Percentiles rank a stretch among this genome's conserved stretches.
These are phyloP conservation scores for Nannobrachium achirus DNA, from an alignment of 2,113 vertebrate species.

Conservation along the genomic window DNA sequence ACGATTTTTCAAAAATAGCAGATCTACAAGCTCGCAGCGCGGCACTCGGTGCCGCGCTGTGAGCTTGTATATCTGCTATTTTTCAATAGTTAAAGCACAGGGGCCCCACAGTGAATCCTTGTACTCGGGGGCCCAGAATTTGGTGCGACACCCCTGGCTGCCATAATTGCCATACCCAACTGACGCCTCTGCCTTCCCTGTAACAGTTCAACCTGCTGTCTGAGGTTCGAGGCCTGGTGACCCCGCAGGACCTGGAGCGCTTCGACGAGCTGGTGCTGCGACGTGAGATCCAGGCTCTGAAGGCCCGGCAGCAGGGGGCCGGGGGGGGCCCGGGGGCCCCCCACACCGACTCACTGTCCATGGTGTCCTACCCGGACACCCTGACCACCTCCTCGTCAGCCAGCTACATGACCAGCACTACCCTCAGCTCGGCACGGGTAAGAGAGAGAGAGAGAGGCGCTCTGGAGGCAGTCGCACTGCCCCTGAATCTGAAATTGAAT, in stretches of 20 bases:
- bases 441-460: too few relatives aligned
- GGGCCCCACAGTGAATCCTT: too few relatives aligned
- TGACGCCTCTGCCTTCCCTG: conserved; percentile 7
- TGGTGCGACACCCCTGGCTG: too few relatives aligned
- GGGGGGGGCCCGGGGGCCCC: conserved; percentile 62
- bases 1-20: too few relatives aligned
- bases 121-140: too few relatives aligned
- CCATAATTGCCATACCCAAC: too few relatives aligned
- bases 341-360: conserved; percentile 83
- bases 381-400: conserved; percentile 88
- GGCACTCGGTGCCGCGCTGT: too few relatives aligned
- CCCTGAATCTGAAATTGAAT: too few relatives aligned
- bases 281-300: conserved; percentile 94
- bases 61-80: too few relatives aligned
- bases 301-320: conserved; percentile 87
- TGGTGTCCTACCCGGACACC: conserved; percentile 90
- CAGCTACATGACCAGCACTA: conserved; percentile 94
- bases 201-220: conserved; percentile 96
- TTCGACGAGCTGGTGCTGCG: conserved; percentile 93
- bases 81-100: too few relatives aligned
- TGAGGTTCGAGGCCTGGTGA: conserved; percentile 88
- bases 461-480: too few relatives aligned
- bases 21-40: too few relatives aligned
- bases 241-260: conserved; percentile 89
- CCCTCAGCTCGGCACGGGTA: conserved; percentile 95